Conservation (phyloP, 2,797 vertebrate species). For the Tympanoctomys barrerae region DNA sequence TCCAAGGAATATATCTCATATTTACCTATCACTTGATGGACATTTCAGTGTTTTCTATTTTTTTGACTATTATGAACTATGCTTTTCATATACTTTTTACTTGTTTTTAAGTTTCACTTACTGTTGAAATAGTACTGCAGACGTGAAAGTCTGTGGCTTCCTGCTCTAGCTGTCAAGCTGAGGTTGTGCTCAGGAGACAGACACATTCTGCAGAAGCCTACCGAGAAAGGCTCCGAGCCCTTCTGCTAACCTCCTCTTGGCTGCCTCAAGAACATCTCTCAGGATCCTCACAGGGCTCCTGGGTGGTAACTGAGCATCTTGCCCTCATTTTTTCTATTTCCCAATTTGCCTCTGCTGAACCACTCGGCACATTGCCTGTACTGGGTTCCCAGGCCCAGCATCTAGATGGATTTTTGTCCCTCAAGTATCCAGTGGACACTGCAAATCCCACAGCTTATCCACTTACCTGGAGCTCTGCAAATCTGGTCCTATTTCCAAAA, state of each 20-base stretch:
- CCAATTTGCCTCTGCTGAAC: background rate
- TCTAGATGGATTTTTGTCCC: background rate
- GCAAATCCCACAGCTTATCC: background rate
- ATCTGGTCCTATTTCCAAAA: constrained; percentile 50
- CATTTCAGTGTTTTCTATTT: background rate
- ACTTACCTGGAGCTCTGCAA: constrained; percentile 56
- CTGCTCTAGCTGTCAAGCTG: rapidly evolving
- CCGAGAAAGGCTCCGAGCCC: rapidly evolving
- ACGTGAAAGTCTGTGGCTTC: background rate
- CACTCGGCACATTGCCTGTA: background rate
- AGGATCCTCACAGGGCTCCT: background rate
- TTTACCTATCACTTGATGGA: background rate
- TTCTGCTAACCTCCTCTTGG: rapidly evolving
- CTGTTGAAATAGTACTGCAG: background rate
- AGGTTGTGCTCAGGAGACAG: rapidly evolving
- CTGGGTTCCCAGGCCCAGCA: rapidly evolving
- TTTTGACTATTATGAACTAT: background rate
- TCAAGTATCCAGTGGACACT: background rate
- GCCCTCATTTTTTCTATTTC: background rate
- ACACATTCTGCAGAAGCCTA: background rate
- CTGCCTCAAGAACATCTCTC: background rate
- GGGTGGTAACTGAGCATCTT: rapidly evolving
- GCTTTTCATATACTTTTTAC: background rate
- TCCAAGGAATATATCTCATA: too few species aligned
- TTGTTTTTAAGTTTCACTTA: background rate